Percentiles rank a stretch among this genome's conserved stretches.
Conservation (phyloP, 64 coral and sea anemone genomes). For the Actinia equina region DNA sequence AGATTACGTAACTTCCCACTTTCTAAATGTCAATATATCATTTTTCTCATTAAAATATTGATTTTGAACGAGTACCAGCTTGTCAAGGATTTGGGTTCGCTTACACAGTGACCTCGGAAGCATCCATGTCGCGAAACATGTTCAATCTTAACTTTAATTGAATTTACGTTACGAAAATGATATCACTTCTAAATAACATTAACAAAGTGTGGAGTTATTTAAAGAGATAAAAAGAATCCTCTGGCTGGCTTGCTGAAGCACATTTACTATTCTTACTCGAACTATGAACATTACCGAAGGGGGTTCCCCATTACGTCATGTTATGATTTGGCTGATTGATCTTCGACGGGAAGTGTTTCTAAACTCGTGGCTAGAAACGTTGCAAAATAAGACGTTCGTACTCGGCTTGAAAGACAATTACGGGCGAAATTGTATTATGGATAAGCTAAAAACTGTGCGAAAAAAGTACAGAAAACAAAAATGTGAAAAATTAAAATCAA, state of each 20-base stretch:
- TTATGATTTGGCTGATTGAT: background rate
- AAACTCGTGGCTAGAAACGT: background rate
- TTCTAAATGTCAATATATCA: background rate
- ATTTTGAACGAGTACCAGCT: no score
- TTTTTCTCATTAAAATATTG: background rate
- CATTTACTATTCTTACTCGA: background rate
- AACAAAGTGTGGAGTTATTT: no score
- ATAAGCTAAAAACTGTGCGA: background rate
- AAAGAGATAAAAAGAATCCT: no score
- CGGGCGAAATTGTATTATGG: background rate
- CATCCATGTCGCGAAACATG: no score
- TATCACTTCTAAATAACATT: no score
- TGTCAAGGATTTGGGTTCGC: no score
- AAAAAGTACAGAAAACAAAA: background rate
- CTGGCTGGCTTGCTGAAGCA: no score
- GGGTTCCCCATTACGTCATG: background rate
- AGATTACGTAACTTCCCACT: background rate
- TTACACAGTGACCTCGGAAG: no score
- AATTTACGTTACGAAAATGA: no score
- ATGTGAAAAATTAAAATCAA: background rate
- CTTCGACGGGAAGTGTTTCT: background rate
- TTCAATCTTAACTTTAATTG: no score
- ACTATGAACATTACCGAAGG: background rate
- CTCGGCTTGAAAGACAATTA: background rate
- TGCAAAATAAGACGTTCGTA: background rate